Conservation (phyloP, 2,797 vertebrate species). For the Hippocampus kuda region DNA sequence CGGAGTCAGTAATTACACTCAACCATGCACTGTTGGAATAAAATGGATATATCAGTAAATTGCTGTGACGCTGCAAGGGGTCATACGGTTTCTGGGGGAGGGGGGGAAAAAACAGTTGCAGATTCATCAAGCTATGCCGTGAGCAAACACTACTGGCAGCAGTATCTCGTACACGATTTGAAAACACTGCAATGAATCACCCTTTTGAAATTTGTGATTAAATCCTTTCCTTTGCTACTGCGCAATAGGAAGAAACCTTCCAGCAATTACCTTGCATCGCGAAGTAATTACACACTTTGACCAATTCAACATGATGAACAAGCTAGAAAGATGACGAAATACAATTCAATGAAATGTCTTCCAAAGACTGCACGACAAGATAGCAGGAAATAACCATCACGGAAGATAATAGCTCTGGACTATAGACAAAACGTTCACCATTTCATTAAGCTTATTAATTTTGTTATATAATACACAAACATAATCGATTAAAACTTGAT, state of each 20-base stretch:
- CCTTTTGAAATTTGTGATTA: background rate
- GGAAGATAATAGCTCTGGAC: background rate
- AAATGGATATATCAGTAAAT: constrained; percentile 31
- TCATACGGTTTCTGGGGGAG: constrained; percentile 19
- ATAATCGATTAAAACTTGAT: background rate
- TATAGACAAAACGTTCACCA: background rate
- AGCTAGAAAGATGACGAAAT: background rate
- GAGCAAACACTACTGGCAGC: background rate
- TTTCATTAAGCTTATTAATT: constrained; percentile 6
- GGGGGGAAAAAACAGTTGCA: constrained; percentile 26
- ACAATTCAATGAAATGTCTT: constrained; percentile 10
- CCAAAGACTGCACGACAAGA: constrained; percentile 10
- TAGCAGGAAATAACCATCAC: constrained; percentile 1
- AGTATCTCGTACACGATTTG: background rate
- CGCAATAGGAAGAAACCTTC: background rate
- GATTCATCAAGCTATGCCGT: constrained; percentile 25
- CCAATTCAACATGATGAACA: background rate
- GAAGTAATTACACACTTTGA: constrained; percentile 8
- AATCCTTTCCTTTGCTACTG: background rate
- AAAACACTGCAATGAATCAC: background rate
- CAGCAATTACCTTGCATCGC: background rate
- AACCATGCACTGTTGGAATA: constrained; percentile 29
- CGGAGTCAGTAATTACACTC: constrained; percentile 14
- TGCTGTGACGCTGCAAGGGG: constrained; percentile 17
- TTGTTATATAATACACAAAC: background rate